Evolutionary conservation across 1,140 invertebrate genomes (phyloP), one percentile per base, ranked within the genome.

Genomic region (Drosophila setifemur): DNA sequence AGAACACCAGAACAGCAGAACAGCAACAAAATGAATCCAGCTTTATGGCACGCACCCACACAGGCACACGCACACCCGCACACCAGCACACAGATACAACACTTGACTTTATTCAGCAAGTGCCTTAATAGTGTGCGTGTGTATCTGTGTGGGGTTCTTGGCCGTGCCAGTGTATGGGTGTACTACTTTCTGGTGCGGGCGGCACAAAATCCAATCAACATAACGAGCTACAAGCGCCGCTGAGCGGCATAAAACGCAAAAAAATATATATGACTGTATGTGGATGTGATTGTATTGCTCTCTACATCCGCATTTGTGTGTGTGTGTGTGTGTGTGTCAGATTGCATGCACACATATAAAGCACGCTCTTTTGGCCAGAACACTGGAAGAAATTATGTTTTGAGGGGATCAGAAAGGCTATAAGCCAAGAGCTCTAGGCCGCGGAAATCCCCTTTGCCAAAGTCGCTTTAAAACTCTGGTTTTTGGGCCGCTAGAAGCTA

Each of bases 61-160:
- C 61, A 48, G 21, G 50, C 19, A 57, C 26, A 35, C 26, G 14
- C 45, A 40, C 54, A 44, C 35, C 8, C 48, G 31, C 42, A 66
- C 23, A 53, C n/a, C n/a, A n/a, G n/a, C 42, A 43, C 37, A 50
- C 25, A 33, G 21, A 42, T 37, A 57, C 33, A 70, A 60, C 73
- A 88, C 85, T 88, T 88, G 85, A 88, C 85, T 88, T 88, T 88
- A 89, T 89, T 89, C 57, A 67, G 70, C 83, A 83, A 79, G 75
- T 67, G 66, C 69, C 75, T 66, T 68, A 86, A 86, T 81, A 86
- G 81, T 81, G 70, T 87, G 82, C 69, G 75, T 81, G 61, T 57
- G 50, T 44, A 28, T 49, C 16, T 40, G 18, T 70, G 39, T 12
- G 12, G 3, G 47, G 31, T 44, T 23, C 43, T 44, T 52, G 44